Evolutionary conservation across 2,113 vertebrate genomes (phyloP), one percentile per base, ranked within the genome.

Genomic region (Xenopus borealis): DNA sequence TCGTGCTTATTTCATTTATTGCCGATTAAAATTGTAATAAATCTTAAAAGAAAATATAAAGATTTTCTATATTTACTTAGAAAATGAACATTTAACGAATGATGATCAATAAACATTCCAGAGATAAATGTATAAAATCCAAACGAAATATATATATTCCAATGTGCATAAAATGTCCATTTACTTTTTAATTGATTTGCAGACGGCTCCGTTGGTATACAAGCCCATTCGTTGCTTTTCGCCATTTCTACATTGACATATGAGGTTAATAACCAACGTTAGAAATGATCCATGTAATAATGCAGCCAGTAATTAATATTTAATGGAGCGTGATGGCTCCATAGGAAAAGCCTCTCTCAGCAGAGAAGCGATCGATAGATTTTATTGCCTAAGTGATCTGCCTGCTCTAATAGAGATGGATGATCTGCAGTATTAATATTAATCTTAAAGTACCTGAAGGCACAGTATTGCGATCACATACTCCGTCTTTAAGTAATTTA

Each of bases 401-500:
- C 19, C 40, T 0, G 27, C 12, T 65, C 2, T 62, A 77, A 55
- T 10, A 68, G 67, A 16, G 11, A 61, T 69, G 40, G 66, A 30
- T 27, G 1, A 3, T 44, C 0, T 8, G 0, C 50, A 62, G 14
- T 57, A 46, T 3, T 2, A 57, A 33, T 12, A 16, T 45, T 7
- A 58, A 69, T 20, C 50, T 52, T 46, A 45, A 23, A 61, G 64
- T 95, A 98, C 96, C 96, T 94, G 95, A 95, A 50, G 96, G 96
- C 45, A 95, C 94, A 23, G 88, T 95, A 89, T 97, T 94, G 70
- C 93, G 91, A 83, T 98, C 95, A 81, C 96, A 98, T 78, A 98
- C 92, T 1, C 95, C 94, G 79, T 98, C 95, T 87, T 96, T 96
- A 76, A 98, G 92, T 85, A 98, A 87, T 84, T 95, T 96, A 93